phyloP scores from a whole-genome alignment of 2,797 vertebrate genomes.

The Anableps anableps region DNA sequence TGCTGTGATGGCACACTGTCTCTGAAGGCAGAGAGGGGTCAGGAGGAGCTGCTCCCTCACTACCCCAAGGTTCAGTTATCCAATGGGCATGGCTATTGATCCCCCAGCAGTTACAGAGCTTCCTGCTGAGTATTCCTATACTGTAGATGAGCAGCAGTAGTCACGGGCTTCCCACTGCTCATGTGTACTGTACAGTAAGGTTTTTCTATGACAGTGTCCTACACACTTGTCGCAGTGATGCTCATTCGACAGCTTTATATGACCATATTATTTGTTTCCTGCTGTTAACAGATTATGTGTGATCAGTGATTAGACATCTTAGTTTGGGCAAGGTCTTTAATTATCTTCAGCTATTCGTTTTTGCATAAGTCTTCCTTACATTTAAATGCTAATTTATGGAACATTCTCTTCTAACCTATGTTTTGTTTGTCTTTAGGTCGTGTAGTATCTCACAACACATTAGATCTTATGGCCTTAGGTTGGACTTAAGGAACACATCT shows the following conservation, averaged over 20 bases:
- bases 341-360: constrained; percentile 8
- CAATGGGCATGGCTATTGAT: constrained; percentile 77
- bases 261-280: constrained; percentile 59
- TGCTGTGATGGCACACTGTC: constrained; percentile 56
- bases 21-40: constrained; percentile 42
- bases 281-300: constrained; percentile 54
- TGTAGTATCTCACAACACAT: not conserved
- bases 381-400: not conserved
- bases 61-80: constrained; percentile 56
- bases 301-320: constrained; percentile 40
- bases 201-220: constrained; percentile 55
- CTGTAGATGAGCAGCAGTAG: constrained; percentile 48
- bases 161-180: constrained; percentile 58
- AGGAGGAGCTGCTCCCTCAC: constrained; percentile 38
- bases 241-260: constrained; percentile 48
- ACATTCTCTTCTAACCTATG: no score
- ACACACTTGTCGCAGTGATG: constrained; percentile 35
- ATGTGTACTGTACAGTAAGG: constrained; percentile 56
- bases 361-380: not conserved
- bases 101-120: constrained; percentile 57
- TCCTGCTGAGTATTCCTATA: constrained; percentile 62
- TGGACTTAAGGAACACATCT: not conserved
- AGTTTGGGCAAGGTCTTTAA: constrained; percentile 28
- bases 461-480: not conserved
- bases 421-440: not conserved